Conservation (phyloP, 2,888 invertebrate genomes). For the Galerucella pusilla region DNA sequence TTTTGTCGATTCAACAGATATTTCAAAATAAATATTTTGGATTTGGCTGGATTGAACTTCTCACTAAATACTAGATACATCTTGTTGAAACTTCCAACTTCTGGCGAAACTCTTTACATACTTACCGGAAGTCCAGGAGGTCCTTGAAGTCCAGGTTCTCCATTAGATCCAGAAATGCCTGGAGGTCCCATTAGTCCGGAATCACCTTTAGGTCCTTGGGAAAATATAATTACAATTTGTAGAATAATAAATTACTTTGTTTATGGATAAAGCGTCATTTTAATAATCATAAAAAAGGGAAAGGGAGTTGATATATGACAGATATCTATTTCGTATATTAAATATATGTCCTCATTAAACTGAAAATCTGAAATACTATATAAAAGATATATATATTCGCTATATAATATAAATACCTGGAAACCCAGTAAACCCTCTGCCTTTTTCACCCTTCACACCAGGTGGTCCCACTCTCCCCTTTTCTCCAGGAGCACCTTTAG, state of each 20-base stretch:
- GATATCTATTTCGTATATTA: too few species aligned
- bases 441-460: slow-evolving; percentile 66
- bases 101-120: slow-evolving; percentile 30
- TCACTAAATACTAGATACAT: too few species aligned
- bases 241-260: not conserved
- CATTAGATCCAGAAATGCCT: slow-evolving; percentile 80
- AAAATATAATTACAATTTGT: slow-evolving; percentile 16
- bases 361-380: too few species aligned
- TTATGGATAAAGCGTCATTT: too few species aligned
- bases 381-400: not conserved
- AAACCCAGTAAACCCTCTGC: slow-evolving; percentile 67
- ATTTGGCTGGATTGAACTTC: too few species aligned
- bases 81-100: too few species aligned
- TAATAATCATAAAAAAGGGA: too few species aligned
- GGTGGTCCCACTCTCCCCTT: slow-evolving; percentile 70
- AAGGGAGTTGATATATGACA: too few species aligned
- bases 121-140: slow-evolving; percentile 85
- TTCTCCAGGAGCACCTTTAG: slow-evolving; percentile 73
- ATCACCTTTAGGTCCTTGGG: slow-evolving; percentile 79
- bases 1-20: too few species aligned
- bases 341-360: too few species aligned
- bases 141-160: slow-evolving; percentile 86
- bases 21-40: too few species aligned
- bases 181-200: slow-evolving; percentile 80
- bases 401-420: slow-evolving; percentile 61